A percentile compares a stretch with the other conserved stretches of the same genome.
phyloP scores from a whole-genome alignment of 2,113 vertebrate genomes.

The Forbesichthys agassizii region DNA sequence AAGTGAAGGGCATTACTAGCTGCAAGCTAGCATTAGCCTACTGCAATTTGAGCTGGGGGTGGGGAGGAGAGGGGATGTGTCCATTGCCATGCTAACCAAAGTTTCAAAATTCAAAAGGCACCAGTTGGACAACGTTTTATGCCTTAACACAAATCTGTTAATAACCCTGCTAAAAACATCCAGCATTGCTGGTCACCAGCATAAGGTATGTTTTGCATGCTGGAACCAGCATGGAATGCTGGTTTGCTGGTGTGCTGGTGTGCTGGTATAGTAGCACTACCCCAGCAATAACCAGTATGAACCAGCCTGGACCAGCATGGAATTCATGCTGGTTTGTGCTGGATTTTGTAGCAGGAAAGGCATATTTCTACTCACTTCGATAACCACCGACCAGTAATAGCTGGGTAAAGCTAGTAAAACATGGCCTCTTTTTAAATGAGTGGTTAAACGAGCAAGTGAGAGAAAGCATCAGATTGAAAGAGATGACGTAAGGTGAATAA shows the following conservation, averaged over 20 bases:
- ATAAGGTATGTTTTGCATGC: too few species aligned
- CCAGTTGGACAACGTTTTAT: not conserved
- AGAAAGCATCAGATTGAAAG: not conserved
- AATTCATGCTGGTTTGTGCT: too few species aligned
- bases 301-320: too few species aligned
- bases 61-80: not conserved
- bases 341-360: not conserved
- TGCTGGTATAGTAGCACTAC: too few species aligned
- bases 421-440: not conserved
- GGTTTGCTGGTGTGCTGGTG: too few species aligned
- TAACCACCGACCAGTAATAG: not conserved
- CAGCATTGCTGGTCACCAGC: too few species aligned
- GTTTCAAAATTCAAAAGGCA: not conserved
- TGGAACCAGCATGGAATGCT: too few species aligned
- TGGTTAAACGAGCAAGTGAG: constrained; percentile 2
- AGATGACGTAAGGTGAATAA: constrained; percentile 2
- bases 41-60: not conserved
- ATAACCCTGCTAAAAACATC: not conserved
- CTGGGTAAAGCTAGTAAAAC: not conserved
- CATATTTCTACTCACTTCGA: not conserved
- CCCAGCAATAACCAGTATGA: too few species aligned
- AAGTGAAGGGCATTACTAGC: not conserved
- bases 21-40: not conserved
- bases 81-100: not conserved
- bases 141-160: not conserved